Conservation (phyloP, 1,140 invertebrate genomes). For the Nasonia giraulti region DNA sequence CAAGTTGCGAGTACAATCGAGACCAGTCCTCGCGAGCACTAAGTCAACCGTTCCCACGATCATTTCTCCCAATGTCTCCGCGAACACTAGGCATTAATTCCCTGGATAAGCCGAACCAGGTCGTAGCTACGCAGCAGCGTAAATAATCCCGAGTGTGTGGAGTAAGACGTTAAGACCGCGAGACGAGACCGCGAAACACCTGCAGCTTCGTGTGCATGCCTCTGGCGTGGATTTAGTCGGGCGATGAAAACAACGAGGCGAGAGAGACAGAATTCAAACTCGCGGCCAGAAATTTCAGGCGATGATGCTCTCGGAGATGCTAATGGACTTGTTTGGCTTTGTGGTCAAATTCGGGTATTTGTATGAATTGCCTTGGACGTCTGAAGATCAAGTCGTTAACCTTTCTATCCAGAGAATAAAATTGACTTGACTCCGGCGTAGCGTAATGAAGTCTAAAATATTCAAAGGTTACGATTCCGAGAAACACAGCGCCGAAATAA, state of each 20-base stretch:
- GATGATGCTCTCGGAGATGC: neutral
- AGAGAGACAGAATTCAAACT: neutral
- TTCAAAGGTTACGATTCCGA: too few relatives aligned
- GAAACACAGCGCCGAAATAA: too few relatives aligned
- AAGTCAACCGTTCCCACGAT: neutral
- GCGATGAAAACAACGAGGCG: neutral
- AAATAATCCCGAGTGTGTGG: neutral
- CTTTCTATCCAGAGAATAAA: too few relatives aligned
- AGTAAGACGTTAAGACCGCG: neutral
- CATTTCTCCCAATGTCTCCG: neutral
- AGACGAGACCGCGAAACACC: constrained; percentile 14
- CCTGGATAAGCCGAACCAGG: neutral
- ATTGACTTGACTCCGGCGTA: too few relatives aligned
- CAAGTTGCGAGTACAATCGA: too few relatives aligned
- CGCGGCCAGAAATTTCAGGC: neutral
- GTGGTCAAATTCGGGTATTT: too few relatives aligned
- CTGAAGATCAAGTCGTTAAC: too few relatives aligned
- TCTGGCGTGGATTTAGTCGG: neutral
- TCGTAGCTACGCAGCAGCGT: neutral
- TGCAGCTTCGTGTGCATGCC: neutral
- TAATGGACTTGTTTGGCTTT: neutral
- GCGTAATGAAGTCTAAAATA: too few relatives aligned
- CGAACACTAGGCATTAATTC: neutral
- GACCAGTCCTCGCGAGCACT: neutral
- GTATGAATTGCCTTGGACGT: too few relatives aligned